Base-by-base conservation (phyloP, 1,140 invertebrate species). In the Daktulosphaira vitifoliae region DNA sequence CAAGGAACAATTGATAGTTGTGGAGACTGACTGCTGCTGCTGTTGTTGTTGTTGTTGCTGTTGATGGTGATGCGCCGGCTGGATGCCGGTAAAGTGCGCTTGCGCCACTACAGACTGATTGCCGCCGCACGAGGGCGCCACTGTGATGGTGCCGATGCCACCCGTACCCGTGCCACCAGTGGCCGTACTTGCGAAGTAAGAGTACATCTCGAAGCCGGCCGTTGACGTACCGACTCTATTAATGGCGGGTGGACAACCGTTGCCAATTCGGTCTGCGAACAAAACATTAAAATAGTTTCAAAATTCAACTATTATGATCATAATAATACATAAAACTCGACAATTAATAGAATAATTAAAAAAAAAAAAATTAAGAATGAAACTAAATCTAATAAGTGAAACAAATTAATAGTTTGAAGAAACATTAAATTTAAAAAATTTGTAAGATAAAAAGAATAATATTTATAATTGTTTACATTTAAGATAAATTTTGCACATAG, bases 51-150 rank as follows among this genome's bases (percentile, higher is more conserved):
- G 54, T 4, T 59, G 54, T 3, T 59, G 54, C 1, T 59, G 54
- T 5, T 23, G 38, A 8, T 16, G 25, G 38, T 38, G 53, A 6
- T 5, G 5, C 5, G 53, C 42, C n/a, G 56, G 18, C 25, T 62
- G 56, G 3, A 62, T 33, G 56, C 56, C 42, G 56, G 56, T 48
- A 48, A 48, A 62, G 56, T 62, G 56, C 56, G 56, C 56, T 25
- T 62, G 56, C 56, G 56, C 42, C 11, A 33, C 11, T 5, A 11
- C 5, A 5, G 5, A 11, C 29, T 6, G 15, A 39, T n/a, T 25
- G 56, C 54, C 42, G 54, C 56, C 56, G 42, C 56, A 62, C 56
- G 56, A 62, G 56, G 56, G 56, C 39, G 56, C 56, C 56, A 62
- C 56, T 23, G 56, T 39, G 44, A 62, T 62, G 56, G 44, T 48